Conservation (phyloP, 2,797 vertebrate species). For the Cossypha caffra region DNA sequence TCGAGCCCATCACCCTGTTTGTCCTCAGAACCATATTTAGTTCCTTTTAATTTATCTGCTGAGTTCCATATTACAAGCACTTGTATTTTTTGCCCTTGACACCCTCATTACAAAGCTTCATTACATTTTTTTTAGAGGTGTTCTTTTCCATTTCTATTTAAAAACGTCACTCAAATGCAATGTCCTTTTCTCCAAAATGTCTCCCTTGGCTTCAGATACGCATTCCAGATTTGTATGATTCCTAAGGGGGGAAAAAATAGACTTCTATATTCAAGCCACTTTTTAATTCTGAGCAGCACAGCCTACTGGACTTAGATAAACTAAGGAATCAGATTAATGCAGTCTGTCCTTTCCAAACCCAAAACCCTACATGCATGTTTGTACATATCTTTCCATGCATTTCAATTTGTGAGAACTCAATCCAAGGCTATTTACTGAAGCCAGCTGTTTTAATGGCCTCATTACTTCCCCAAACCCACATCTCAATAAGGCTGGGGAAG, state of each 20-base stretch:
- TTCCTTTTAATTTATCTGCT: neutral
- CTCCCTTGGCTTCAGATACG: neutral
- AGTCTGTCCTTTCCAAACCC: neutral
- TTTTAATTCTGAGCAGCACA: neutral
- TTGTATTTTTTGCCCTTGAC: neutral
- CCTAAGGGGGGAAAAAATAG: neutral
- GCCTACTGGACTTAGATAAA: neutral
- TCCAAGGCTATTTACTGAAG: constrained; percentile 21
- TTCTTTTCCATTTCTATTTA: neutral
- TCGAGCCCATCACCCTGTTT: neutral
- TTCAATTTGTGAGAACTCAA: constrained; percentile 1
- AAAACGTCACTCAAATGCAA: neutral
- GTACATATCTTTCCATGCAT: constrained; percentile 13
- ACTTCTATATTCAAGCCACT: neutral
- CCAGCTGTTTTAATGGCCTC: constrained; percentile 43
- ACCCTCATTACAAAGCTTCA: neutral
- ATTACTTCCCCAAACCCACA: constrained; percentile 41
- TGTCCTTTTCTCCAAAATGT: neutral
- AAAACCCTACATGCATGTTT: neutral
- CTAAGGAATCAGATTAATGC: neutral
- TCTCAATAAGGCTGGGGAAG: neutral
- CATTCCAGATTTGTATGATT: neutral
- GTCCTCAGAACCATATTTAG: neutral
- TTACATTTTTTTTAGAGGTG: neutral
- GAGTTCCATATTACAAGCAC: neutral